Conservation (phyloP, 2,113 vertebrate species). For the Hemicordylus capensis region DNA sequence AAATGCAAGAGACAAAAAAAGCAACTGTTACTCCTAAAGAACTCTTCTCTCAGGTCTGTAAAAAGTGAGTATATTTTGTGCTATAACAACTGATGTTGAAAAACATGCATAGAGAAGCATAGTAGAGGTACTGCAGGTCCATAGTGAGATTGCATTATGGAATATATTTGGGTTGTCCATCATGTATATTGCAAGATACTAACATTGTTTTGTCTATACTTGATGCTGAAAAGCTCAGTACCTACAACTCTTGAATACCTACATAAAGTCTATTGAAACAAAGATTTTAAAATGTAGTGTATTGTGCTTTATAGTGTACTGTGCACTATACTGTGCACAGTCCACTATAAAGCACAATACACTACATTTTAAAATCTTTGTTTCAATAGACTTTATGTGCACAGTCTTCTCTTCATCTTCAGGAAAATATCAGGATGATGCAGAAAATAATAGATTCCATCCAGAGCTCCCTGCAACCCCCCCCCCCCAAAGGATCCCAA, state of each 20-base stretch:
- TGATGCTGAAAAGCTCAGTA: background rate
- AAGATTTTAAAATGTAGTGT: background rate
- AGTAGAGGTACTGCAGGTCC: background rate
- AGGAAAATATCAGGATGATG: background rate
- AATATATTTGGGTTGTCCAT: background rate
- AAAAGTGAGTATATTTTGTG: slow-evolving; percentile 87
- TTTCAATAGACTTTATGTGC: no score
- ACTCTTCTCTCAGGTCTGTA: slow-evolving; percentile 96
- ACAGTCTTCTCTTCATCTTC: background rate
- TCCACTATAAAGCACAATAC: no score
- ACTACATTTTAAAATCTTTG: background rate
- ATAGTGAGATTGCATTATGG: background rate
- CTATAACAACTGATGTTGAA: background rate
- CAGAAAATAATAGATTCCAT: background rate
- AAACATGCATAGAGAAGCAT: background rate
- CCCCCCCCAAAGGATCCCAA: no score
- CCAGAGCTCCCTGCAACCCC: no score
- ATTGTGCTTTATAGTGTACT: no score
- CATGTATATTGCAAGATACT: no score
- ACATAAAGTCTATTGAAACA: background rate
- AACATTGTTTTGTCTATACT: background rate
- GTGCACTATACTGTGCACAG: no score
- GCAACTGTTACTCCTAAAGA: slow-evolving; percentile 88
- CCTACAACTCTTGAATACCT: background rate
- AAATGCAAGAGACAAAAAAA: slow-evolving; percentile 90